A percentile compares a stretch with the other conserved stretches of the same genome.
phyloP scores from a whole-genome alignment of 2,113 vertebrate species.

The Gulo gulo region DNA sequence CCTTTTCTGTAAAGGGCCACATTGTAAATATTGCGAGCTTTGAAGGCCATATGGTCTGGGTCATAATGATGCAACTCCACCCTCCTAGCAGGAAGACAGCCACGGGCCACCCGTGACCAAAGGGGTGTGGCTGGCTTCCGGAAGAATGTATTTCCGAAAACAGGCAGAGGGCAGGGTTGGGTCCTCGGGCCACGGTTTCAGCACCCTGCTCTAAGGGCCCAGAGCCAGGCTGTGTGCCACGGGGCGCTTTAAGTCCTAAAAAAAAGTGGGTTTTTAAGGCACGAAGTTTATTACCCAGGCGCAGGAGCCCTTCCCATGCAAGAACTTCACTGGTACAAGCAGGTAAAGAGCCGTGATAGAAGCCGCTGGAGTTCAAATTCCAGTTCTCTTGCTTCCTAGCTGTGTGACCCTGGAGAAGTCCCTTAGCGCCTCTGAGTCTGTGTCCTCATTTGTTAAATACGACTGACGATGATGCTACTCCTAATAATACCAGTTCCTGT shows the following conservation, averaged over 20 bases:
- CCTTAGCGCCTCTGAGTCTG: background rate
- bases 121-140: no score
- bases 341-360: background rate
- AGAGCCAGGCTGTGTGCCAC: background rate
- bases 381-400: background rate
- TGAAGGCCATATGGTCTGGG: background rate
- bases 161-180: no score
- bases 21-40: no score
- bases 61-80: fast-evolving
- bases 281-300: background rate
- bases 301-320: fast-evolving
- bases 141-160: background rate
- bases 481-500: background rate
- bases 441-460: background rate
- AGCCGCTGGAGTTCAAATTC: background rate
- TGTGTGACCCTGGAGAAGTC: background rate
- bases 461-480: no score
- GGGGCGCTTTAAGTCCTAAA: background rate
- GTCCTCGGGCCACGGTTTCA: background rate
- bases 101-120: fast-evolving
- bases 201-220: background rate
- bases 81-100: background rate
- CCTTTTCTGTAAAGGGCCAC: background rate
- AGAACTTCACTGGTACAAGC: background rate
- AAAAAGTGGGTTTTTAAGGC: background rate